Evolutionary conservation across 2,888 invertebrate species (phyloP).

Genomic region (Rhyacophila evoluta): DNA sequence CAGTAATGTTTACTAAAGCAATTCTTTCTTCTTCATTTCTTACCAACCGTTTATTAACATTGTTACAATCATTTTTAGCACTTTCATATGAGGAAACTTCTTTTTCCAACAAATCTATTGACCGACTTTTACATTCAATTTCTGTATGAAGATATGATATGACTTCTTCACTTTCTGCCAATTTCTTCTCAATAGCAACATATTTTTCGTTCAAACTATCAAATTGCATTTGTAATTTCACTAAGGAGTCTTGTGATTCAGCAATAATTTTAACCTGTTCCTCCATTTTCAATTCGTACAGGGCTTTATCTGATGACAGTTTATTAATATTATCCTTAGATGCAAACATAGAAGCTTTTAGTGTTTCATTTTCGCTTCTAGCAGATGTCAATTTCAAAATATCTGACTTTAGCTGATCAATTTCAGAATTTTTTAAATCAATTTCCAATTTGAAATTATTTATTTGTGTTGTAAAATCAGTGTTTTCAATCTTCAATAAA

Average conservation of each 20-base stretch:
- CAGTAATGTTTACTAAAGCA: not conserved
- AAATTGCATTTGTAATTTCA: not conserved
- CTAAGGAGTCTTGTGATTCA: not conserved
- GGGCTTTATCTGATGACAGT: not conserved
- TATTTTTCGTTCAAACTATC: not conserved
- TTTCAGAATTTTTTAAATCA: not conserved
- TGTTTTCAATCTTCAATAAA: not conserved
- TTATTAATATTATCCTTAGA: not conserved
- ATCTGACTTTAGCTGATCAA: conserved; percentile 28
- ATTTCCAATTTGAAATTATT: not conserved
- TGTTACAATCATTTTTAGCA: not conserved
- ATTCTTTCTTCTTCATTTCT: not conserved
- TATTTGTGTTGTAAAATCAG: not conserved
- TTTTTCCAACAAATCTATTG: not conserved
- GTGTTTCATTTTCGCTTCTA: not conserved
- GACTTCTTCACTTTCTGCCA: not conserved
- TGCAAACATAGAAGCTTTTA: not conserved
- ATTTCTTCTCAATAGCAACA: not conserved
- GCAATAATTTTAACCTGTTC: conserved; percentile 15
- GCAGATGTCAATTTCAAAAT: not conserved
- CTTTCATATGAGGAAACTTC: not conserved
- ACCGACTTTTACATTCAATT: conserved; percentile 23
- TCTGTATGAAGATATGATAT: conserved; percentile 23
- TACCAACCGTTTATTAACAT: not conserved
- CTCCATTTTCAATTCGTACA: not conserved